Percentiles rank a stretch among this genome's conserved stretches.
These are phyloP conservation scores for Hyperopisus bebe DNA, from an alignment of 2,113 vertebrate species.

Conservation along the genomic window DNA sequence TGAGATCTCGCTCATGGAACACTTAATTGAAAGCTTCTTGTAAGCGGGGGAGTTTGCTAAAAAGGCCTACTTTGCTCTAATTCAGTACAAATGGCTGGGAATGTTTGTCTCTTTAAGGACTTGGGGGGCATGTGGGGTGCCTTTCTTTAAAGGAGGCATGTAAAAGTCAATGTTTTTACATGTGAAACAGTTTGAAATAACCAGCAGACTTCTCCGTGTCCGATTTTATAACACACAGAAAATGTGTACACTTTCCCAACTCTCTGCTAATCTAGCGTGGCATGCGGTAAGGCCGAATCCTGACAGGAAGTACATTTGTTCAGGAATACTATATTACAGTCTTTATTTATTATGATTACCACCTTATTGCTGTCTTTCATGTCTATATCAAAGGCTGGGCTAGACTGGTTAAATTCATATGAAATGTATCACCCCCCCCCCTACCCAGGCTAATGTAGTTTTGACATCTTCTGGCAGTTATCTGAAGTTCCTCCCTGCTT, in stretches of 20 bases:
- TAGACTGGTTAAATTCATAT: slow-evolving; percentile 18
- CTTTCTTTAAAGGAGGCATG: slow-evolving; percentile 9
- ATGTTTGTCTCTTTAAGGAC: slow-evolving; percentile 16
- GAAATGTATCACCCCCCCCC: not conserved
- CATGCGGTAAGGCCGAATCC: not conserved
- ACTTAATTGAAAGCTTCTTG: slow-evolving; percentile 50
- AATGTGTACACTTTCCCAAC: not conserved
- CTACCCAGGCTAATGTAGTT: not conserved
- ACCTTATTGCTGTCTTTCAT: slow-evolving; percentile 18
- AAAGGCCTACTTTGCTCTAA: slow-evolving; percentile 27
- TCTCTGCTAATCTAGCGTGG: not conserved
- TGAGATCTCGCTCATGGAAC: slow-evolving; percentile 34
- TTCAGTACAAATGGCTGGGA: slow-evolving; percentile 12
- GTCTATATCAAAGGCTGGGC: not conserved
- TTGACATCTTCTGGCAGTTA: slow-evolving; percentile 12
- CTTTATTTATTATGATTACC: slow-evolving; percentile 17
- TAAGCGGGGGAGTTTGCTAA: slow-evolving; percentile 21
- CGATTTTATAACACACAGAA: slow-evolving; percentile 1
- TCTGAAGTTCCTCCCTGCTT: not conserved
- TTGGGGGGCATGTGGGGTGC: not conserved
- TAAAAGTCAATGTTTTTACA: slow-evolving; percentile 21
- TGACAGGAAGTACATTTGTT: not conserved
- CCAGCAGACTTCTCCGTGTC: not conserved
- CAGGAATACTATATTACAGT: not conserved
- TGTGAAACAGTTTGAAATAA: slow-evolving; percentile 26